Conservation (phyloP, 2,797 vertebrate species). For the Anguilla pacifica region DNA sequence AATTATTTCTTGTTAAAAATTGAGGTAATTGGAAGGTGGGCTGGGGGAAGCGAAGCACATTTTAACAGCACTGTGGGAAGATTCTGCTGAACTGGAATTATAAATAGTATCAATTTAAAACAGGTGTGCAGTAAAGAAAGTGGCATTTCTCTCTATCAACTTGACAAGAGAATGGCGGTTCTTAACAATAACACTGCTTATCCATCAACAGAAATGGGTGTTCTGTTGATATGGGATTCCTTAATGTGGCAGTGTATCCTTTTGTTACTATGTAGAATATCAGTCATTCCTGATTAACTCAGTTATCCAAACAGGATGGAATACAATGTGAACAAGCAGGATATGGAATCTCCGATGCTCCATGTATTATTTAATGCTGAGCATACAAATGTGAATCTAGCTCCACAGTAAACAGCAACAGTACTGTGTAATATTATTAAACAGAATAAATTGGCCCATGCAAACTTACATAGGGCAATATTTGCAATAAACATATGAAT, state of each 20-base stretch:
- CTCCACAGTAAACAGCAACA: not conserved
- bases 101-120: not conserved
- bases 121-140: not conserved
- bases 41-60: not conserved
- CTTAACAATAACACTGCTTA: not conserved
- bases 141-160: not conserved
- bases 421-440: not conserved
- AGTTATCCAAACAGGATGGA: not conserved
- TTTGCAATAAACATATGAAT: conserved; percentile 20
- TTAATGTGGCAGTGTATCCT: not conserved
- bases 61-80: not conserved
- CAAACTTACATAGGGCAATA: not conserved
- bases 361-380: not conserved
- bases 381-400: not conserved
- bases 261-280: not conserved
- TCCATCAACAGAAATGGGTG: conserved; percentile 5
- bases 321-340: not conserved
- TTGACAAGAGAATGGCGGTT: not conserved
- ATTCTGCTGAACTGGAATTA: not conserved
- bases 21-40: not conserved
- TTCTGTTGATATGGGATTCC: not conserved
- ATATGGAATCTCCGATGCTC: not conserved
- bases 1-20: not conserved
- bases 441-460: not conserved
- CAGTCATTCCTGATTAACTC: not conserved